phyloP scores from a whole-genome alignment of 2,888 invertebrate species.

The Lysandra bellargus region DNA sequence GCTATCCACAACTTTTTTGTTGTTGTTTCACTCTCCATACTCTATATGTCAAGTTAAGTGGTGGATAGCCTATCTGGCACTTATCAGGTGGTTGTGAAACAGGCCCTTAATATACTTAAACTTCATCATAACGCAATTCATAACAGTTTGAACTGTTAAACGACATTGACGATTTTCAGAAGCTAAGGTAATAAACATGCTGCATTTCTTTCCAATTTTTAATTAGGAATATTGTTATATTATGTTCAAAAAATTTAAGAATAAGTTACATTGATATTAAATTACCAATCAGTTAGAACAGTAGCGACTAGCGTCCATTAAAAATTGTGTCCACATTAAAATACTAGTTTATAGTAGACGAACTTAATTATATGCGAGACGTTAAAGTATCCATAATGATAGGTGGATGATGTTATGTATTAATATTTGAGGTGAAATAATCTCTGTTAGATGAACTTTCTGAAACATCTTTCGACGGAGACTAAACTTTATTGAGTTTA shows the following conservation, averaged over 20 bases:
- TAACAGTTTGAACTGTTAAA: not conserved
- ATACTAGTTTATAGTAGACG: constrained; percentile 34
- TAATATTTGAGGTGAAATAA: constrained; percentile 32
- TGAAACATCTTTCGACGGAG: not conserved
- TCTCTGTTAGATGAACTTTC: not conserved
- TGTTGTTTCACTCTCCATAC: no score
- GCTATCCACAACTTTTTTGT: no score
- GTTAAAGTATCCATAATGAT: constrained; percentile 39
- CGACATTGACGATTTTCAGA: not conserved
- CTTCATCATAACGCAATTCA: not conserved
- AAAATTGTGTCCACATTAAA: constrained; percentile 18
- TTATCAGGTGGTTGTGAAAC: no score
- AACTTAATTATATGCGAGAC: constrained; percentile 31
- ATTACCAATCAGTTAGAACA: not conserved
- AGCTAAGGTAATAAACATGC: not conserved
- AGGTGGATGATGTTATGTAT: constrained; percentile 37
- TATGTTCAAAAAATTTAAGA: not conserved
- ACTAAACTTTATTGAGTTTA: not conserved
- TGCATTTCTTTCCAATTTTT: not conserved
- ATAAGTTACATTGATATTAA: not conserved
- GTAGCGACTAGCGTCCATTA: constrained; percentile 12
- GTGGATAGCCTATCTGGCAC: no score
- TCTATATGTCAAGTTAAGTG: no score
- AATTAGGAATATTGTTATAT: not conserved
- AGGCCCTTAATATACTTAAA: no score